Base-by-base conservation (phyloP, 2,113 vertebrate species). In the Corydoras sp. region DNA sequence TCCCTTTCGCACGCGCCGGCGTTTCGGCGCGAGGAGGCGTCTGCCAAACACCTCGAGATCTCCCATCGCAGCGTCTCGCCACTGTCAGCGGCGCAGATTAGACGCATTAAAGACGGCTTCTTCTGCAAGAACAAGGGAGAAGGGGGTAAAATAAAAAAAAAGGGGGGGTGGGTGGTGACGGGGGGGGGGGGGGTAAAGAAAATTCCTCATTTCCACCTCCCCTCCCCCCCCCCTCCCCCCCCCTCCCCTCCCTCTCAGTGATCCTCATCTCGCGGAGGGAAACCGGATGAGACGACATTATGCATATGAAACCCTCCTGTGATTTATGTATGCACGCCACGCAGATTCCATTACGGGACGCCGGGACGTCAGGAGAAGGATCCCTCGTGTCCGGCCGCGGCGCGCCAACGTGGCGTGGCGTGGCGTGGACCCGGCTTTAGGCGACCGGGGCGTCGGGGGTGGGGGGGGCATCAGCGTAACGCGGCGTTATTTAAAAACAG, bases 291-390 rank as follows among this genome's bases (percentile, higher is more conserved):
- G 93, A 93, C 93, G 94, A 95, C 94, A 95, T 96, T 96, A 96
- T 96, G 94, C 96, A 98, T 98, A 96, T 97, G 96, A 98, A 98
- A 97, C 97, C 95, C 92, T 95, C 93, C 92, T 95, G 95, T 96
- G 95, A 99, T 98, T 98, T 98, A 99, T 98, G 93, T 94, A 98
- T 98, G 94, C 94, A 96, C 94, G 96, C 95, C 93, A 95, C 96
- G 94, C 93, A 98, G 95, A 99, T 98, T 98, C 94, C 94, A 98
- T 99, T 98, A 96, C 89, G 91, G 94, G 90, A 93, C 94, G 92
- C 91, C 90, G 89, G 89, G 94, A 93, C 94, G 92, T 43, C 35
- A 43, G 35, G 94, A 95, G 93, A 94, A 92, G 95, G 92, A 96
- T 94, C 93, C 93, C 69, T 65, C 64, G 58, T 49, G 92, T 92